phyloP scores from a whole-genome alignment of 92 coral and sea anemone species.

The Actinostola sp. region DNA sequence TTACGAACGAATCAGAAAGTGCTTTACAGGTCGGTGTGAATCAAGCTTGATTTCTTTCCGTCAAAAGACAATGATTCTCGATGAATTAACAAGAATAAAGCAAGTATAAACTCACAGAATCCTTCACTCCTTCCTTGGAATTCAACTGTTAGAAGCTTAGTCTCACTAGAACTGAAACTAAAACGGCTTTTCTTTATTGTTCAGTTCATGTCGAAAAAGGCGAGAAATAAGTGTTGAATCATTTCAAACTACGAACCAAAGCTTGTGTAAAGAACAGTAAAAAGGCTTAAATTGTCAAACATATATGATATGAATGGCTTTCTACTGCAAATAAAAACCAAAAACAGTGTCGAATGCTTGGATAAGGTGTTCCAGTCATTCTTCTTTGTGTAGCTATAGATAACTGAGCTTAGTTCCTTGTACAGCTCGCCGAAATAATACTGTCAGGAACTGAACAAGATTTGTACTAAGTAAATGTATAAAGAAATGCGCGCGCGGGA shows the following conservation, averaged over 20 bases:
- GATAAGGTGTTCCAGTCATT: neutral
- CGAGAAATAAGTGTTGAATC: conserved; percentile 3
- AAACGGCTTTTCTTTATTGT: neutral
- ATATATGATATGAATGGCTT: conserved; percentile 16
- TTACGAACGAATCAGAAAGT: conserved; percentile 9
- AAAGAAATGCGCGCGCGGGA: neutral
- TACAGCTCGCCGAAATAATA: neutral
- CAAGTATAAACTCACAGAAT: too few relatives aligned
- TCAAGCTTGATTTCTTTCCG: neutral
- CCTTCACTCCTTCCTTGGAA: neutral
- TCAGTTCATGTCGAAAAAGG: neutral
- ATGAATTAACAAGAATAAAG: too few relatives aligned
- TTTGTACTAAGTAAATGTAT: neutral
- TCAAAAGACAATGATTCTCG: neutral
- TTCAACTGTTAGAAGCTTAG: neutral
- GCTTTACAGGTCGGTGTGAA: conserved; percentile 29
- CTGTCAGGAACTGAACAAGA: neutral
- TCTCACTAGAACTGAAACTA: neutral
- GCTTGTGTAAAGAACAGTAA: conserved; percentile 6
- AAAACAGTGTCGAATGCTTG: conserved; percentile 11
- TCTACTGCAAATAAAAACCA: neutral
- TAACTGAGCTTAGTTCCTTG: too few relatives aligned
- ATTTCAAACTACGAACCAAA: neutral
- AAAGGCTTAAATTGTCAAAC: conserved; percentile 35
- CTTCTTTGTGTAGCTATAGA: neutral